Evolutionary conservation across 2,888 invertebrate genomes (phyloP).

Genomic region (Luperina testacea): DNA sequence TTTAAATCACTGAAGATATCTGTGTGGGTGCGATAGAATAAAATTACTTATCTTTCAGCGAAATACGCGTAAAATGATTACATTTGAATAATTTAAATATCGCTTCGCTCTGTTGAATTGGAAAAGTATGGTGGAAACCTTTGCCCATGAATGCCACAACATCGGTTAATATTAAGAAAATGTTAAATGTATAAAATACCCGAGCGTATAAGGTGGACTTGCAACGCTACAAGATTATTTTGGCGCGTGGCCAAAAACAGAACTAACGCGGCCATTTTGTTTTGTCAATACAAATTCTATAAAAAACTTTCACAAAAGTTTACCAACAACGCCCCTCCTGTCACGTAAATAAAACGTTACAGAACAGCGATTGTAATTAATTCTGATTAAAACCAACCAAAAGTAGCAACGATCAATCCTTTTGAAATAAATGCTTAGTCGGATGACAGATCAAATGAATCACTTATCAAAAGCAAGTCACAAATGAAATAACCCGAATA

Average conservation of each 20-base stretch:
- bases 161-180: neutral
- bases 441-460: neutral
- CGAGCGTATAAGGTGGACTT: too few species aligned
- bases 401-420: neutral
- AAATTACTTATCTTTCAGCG: constrained; percentile 1
- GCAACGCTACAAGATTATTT: too few species aligned
- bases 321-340: too few species aligned
- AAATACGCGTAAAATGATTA: constrained; percentile 9
- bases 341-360: neutral
- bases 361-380: neutral
- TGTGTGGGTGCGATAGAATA: constrained; percentile 11
- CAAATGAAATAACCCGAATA: constrained; percentile 7
- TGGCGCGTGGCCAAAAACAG: too few species aligned
- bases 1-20: neutral
- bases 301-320: too few species aligned
- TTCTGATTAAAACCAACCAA: neutral
- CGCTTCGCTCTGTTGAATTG: neutral
- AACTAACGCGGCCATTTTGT: too few species aligned
- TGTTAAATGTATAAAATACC: too few species aligned
- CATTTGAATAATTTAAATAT: constrained; percentile 15
- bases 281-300: too few species aligned
- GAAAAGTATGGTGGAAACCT: neutral
- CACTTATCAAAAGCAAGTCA: neutral
- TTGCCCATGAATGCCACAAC: neutral
- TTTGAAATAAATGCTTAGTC: neutral